Evolutionary conservation across 1,140 invertebrate species (phyloP).

Genomic region (Drosophila sproati): DNA sequence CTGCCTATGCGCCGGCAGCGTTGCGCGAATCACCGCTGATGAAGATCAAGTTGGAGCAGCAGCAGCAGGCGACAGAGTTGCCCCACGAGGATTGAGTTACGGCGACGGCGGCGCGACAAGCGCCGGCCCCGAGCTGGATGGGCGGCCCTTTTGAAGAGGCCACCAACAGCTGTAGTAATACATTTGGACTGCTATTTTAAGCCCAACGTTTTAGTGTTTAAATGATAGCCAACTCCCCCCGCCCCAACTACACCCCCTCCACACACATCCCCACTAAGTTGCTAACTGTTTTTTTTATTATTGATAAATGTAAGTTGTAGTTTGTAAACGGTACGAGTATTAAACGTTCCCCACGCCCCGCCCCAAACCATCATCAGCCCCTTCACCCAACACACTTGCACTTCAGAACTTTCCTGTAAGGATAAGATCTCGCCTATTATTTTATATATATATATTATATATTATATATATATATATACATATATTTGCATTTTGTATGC

Average conservation of each 20-base stretch:
- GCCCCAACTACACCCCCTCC: neutral
- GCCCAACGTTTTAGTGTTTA: conserved; percentile 72
- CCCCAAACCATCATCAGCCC: conserved; percentile 3
- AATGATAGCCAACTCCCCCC: neutral
- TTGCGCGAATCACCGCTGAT: conserved; percentile 74
- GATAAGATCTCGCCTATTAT: conserved; percentile 76
- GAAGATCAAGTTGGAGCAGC: conserved; percentile 83
- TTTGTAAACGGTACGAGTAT: conserved; percentile 56
- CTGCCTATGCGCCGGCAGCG: conserved; percentile 55
- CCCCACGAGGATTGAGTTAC: conserved; percentile 79
- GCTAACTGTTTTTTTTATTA: conserved; percentile 68
- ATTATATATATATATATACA: conserved; percentile 22
- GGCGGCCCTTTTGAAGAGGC: conserved; percentile 50
- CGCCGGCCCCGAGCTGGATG: conserved; percentile 5
- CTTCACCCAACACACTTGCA: conserved; percentile 46
- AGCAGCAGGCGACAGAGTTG: conserved; percentile 75
- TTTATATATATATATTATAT: conserved; percentile 54
- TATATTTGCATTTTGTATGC: conserved; percentile 52
- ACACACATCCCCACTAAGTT: conserved; percentile 4
- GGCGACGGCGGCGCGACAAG: neutral
- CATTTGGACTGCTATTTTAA: conserved; percentile 84
- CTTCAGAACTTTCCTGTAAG: conserved; percentile 81
- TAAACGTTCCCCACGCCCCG: conserved; percentile 42
- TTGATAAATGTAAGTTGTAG: conserved; percentile 27
- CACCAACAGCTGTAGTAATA: conserved; percentile 23